phyloP scores from a whole-genome alignment of 64 coral and sea anemone species.

The Dendrophyllia cribrosa region DNA sequence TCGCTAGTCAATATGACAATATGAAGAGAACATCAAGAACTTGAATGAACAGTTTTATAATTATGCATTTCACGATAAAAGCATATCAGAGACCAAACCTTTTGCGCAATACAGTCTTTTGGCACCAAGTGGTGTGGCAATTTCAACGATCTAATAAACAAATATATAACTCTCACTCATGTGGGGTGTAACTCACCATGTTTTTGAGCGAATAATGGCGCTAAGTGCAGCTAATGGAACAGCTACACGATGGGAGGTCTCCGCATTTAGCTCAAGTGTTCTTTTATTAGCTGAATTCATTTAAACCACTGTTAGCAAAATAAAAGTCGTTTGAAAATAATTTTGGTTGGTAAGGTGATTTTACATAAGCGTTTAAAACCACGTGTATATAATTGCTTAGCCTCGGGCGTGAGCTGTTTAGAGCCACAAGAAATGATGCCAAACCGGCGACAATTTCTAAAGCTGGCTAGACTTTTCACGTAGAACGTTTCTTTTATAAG shows the following conservation, averaged over 20 bases:
- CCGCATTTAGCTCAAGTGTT: constrained; percentile 2
- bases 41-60: too few species aligned
- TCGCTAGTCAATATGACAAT: too few species aligned
- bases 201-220: not conserved
- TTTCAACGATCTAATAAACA: too few species aligned
- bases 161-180: not conserved
- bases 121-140: too few species aligned
- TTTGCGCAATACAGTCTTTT: too few species aligned
- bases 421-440: too few species aligned
- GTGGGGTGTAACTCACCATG: not conserved
- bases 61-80: too few species aligned
- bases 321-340: not conserved
- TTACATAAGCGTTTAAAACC: constrained; percentile 15
- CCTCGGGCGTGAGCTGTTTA: not conserved
- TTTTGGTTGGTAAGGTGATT: not conserved
- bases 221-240: not conserved
- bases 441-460: too few species aligned
- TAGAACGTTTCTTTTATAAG: too few species aligned
- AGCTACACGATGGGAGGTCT: not conserved
- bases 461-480: too few species aligned
- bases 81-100: too few species aligned
- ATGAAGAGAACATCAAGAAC: too few species aligned
- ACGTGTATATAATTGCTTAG: constrained; percentile 11
- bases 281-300: not conserved
- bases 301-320: not conserved